Evolutionary conservation across 2,888 invertebrate species (phyloP).

Genomic region (Lordiphosa fenestrarum): DNA sequence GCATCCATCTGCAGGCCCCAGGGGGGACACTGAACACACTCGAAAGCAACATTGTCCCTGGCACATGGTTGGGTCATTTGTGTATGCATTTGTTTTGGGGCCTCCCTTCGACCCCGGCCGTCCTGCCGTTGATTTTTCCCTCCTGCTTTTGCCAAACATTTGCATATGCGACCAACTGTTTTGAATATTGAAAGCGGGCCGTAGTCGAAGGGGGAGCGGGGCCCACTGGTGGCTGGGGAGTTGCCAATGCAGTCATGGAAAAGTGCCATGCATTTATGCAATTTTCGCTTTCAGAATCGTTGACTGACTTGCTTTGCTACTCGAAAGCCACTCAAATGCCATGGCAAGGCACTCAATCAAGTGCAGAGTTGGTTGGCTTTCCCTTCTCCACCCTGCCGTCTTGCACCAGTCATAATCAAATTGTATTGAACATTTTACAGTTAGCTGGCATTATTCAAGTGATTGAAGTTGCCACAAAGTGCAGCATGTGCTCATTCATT

Average conservation of each 20-base stretch:
- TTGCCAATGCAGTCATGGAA: slow-evolving; percentile 56
- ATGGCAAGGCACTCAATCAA: slow-evolving; percentile 71
- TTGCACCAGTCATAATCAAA: slow-evolving; percentile 63
- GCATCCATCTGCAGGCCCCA: slow-evolving; percentile 40
- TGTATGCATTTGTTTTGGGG: slow-evolving; percentile 65
- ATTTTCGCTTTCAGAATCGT: slow-evolving; percentile 56
- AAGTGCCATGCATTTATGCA: slow-evolving; percentile 72
- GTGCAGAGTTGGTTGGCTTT: slow-evolving; percentile 41
- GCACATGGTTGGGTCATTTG: slow-evolving; percentile 65
- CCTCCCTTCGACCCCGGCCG: slow-evolving; percentile 19
- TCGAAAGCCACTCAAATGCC: slow-evolving; percentile 73
- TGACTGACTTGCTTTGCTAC: slow-evolving; percentile 50
- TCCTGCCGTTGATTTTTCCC: slow-evolving; percentile 36
- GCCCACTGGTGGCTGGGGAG: slow-evolving; percentile 18
- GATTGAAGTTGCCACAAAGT: slow-evolving; percentile 61
- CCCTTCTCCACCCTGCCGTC: neutral
- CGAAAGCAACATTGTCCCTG: slow-evolving; percentile 38
- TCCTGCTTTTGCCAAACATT: slow-evolving; percentile 45
- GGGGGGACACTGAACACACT: slow-evolving; percentile 32
- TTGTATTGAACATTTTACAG: slow-evolving; percentile 74
- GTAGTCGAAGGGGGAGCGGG: neutral
- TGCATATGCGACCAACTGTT: slow-evolving; percentile 67
- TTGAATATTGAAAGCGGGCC: slow-evolving; percentile 67
- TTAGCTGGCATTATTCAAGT: slow-evolving; percentile 69
- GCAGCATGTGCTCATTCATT: slow-evolving; percentile 56